A percentile compares a stretch with the other conserved stretches of the same genome.
phyloP scores from a whole-genome alignment of 2,113 vertebrate genomes.

The Callochromis pleurospilus region DNA sequence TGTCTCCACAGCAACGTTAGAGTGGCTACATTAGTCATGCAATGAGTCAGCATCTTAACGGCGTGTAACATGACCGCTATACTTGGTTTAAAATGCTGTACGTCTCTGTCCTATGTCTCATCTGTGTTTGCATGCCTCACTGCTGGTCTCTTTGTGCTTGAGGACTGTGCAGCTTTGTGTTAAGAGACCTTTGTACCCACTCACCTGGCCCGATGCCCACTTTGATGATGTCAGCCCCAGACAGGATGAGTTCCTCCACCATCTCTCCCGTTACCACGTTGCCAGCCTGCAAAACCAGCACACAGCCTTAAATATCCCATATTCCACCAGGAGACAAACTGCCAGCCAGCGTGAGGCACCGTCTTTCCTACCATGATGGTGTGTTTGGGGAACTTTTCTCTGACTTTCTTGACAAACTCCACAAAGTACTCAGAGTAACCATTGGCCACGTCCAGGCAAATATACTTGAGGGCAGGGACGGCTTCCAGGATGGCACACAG shows the following conservation, averaged over 20 bases:
- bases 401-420: conserved; percentile 91
- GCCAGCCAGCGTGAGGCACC: too few relatives aligned
- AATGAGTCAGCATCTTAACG: not conserved
- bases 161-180: not conserved
- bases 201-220: conserved; percentile 95
- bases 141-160: not conserved
- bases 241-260: conserved; percentile 97
- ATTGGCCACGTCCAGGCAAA: conserved; percentile 96
- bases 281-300: conserved; percentile 77
- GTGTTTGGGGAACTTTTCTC: conserved; percentile 85
- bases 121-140: not conserved
- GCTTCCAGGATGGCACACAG: conserved; percentile 82
- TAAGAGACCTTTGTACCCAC: not conserved
- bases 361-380: conserved; percentile 90
- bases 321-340: not conserved
- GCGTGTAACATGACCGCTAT: not conserved
- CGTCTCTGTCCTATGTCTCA: not conserved
- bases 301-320: not conserved
- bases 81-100: not conserved
- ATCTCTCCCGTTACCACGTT: conserved; percentile 99
- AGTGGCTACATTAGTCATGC: not conserved
- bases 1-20: not conserved
- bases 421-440: conserved; percentile 98
- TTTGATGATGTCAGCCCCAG: conserved; percentile 98
- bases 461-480: conserved; percentile 85